Conservation (phyloP, 2,113 vertebrate genomes). For the Limnothrissa miodon region DNA sequence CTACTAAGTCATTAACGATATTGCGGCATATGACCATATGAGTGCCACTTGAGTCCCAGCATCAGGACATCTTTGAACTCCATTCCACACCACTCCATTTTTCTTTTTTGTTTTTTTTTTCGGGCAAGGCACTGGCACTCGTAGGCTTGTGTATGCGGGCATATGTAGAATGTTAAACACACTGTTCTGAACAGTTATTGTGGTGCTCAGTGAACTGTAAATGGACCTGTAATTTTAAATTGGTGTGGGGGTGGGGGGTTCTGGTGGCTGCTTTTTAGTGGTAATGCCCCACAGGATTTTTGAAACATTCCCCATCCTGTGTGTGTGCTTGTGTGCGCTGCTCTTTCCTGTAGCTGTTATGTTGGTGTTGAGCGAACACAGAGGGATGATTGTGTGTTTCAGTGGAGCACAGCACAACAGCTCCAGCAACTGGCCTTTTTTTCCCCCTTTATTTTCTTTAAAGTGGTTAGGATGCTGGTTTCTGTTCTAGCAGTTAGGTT, state of each 20-base stretch:
- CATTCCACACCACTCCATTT: not conserved
- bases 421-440: not conserved
- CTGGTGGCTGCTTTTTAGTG: not conserved
- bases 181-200: not conserved
- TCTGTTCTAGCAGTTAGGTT: not conserved
- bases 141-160: not conserved
- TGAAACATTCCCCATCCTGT: not conserved
- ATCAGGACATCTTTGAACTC: not conserved
- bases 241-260: no score
- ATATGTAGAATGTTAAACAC: not conserved
- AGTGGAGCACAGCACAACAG: not conserved
- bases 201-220: not conserved
- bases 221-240: conserved; percentile 1
- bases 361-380: not conserved
- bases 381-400: not conserved
- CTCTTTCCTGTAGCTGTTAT: not conserved
- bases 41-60: not conserved
- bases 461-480: not conserved
- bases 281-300: not conserved
- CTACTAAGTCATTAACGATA: not conserved
- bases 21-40: not conserved
- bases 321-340: not conserved
- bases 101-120: no score
- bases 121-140: not conserved
- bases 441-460: no score